These are phyloP conservation scores for Spinibarbus caldwelli DNA, from an alignment of 2,797 vertebrate species.

Conservation along the genomic window DNA sequence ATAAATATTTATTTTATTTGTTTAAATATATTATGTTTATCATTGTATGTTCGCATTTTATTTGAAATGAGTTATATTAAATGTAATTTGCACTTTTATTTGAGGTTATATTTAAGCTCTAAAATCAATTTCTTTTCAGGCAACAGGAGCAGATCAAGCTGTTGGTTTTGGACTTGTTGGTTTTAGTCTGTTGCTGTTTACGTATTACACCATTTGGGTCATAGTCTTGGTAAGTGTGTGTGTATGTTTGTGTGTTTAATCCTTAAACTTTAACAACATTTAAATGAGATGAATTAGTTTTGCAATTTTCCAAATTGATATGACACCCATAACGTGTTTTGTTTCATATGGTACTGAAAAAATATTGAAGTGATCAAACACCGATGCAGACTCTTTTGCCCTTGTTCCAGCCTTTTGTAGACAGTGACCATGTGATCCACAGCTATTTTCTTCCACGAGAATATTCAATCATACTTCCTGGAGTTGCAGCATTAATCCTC, in stretches of 20 bases:
- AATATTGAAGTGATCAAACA: not conserved
- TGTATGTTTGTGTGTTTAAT: no score
- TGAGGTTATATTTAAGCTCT: not conserved
- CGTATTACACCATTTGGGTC: conserved; percentile 95
- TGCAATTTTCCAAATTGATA: no score
- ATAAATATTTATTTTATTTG: not conserved
- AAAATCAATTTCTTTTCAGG: conserved; percentile 72
- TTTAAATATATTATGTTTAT: not conserved
- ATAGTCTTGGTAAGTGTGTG: conserved; percentile 84
- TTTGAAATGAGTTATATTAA: not conserved
- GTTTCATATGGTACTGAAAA: not conserved
- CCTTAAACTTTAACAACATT: not conserved
- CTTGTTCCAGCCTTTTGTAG: conserved; percentile 87
- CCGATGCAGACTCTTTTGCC: conserved; percentile 3
- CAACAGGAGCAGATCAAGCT: conserved; percentile 86
- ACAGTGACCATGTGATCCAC: conserved; percentile 86
- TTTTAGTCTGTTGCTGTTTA: conserved; percentile 88
- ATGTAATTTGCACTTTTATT: not conserved
- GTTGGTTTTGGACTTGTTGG: conserved; percentile 91
- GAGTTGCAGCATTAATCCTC: conserved; percentile 83
- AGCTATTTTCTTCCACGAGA: conserved; percentile 90
- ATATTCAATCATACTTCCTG: conserved; percentile 89
- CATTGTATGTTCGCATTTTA: not conserved
- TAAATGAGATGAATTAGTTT: not conserved
- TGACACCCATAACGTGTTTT: not conserved